A percentile compares a stretch with the other conserved stretches of the same genome.
Conservation (phyloP, 30 jellyfish, hydroid and myxozoan species). For the Pseudorhiza aurosa region DNA sequence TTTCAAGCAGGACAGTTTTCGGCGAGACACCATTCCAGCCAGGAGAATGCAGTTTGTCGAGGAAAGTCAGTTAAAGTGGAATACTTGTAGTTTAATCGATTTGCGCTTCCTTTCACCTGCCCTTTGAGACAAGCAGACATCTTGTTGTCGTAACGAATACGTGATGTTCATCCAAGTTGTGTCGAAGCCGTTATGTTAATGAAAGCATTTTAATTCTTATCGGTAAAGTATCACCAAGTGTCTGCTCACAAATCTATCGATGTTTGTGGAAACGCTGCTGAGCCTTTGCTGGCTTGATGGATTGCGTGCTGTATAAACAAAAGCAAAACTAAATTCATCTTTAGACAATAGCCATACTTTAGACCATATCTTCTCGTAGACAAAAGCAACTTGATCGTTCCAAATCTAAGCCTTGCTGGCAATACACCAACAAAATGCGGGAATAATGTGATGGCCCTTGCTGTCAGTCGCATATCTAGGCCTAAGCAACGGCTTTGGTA, state of each 20-base stretch:
- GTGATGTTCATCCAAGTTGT: neutral
- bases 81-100: constrained; percentile 19
- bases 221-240: neutral
- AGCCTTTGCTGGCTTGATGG: constrained; percentile 37
- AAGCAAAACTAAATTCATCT: constrained; percentile 28
- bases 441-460: too few species aligned
- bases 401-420: neutral
- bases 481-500: neutral
- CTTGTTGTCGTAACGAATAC: neutral
- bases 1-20: too few species aligned
- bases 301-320: constrained; percentile 34
- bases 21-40: too few species aligned
- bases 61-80: neutral
- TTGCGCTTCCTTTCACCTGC: constrained; percentile 39
- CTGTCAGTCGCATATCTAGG: too few species aligned
- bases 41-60: neutral
- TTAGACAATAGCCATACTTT: constrained; percentile 35
- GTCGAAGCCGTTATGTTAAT: neutral
- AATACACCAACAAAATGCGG: neutral
- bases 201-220: too few species aligned
- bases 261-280: neutral
- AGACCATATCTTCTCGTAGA: constrained; percentile 10
- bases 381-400: constrained; percentile 23
- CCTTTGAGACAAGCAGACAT: constrained; percentile 25
- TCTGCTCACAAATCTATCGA: neutral